phyloP scores from a whole-genome alignment of 2,888 invertebrate genomes.

The Anthrax anthrax region DNA sequence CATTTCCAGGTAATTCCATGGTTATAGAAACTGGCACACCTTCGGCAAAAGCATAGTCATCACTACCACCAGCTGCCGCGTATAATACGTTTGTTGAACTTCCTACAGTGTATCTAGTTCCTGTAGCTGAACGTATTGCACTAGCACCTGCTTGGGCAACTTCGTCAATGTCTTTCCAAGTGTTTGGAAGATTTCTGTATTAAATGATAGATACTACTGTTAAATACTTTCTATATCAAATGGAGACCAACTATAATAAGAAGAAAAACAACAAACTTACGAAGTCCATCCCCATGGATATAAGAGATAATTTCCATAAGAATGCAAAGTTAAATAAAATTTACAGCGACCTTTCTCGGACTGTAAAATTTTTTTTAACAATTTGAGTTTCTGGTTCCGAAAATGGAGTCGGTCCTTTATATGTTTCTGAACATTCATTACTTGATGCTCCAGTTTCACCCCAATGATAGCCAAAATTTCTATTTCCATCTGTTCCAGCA shows the following conservation, averaged over 20 bases:
- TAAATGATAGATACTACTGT: not conserved
- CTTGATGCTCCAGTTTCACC: conserved; percentile 37
- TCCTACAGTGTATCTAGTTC: conserved; percentile 28
- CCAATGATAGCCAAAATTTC: conserved; percentile 62
- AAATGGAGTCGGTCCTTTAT: conserved; percentile 44
- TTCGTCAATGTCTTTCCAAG: conserved; percentile 31
- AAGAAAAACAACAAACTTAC: conserved; percentile 23
- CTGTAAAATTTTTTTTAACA: conserved; percentile 42
- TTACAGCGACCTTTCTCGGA: conserved; percentile 34
- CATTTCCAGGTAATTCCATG: conserved; percentile 45
- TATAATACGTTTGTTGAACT: conserved; percentile 37
- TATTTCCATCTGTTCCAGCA: conserved; percentile 56
- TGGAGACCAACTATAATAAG: too few species aligned
- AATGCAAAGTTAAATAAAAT: conserved; percentile 54
- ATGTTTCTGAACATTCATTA: conserved; percentile 43
- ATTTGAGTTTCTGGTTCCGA: conserved; percentile 51
- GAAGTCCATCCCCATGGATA: conserved; percentile 47
- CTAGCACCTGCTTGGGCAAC: conserved; percentile 27
- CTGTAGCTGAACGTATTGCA: conserved; percentile 28
- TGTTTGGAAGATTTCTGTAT: conserved; percentile 31
- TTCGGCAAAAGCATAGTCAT: conserved; percentile 47
- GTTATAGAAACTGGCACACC: conserved; percentile 46
- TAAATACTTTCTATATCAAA: too few species aligned
- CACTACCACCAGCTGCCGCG: conserved; percentile 44
- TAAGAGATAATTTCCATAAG: conserved; percentile 48